Conservation (phyloP, 2,888 invertebrate species). For the Hypselothyrea guttata region DNA sequence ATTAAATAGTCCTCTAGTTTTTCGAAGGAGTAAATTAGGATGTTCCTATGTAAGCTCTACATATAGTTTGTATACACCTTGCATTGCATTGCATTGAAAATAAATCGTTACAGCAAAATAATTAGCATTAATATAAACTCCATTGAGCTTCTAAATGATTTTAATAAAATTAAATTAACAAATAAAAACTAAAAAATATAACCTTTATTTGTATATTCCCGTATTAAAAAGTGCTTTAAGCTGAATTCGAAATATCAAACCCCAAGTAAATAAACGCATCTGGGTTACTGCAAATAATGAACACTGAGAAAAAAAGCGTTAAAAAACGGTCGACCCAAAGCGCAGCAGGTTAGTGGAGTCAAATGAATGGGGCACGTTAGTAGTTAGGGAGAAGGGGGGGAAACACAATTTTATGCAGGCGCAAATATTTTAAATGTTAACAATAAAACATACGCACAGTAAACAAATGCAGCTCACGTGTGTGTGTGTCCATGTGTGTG, state of each 20-base stretch:
- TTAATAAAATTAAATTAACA: too few species aligned
- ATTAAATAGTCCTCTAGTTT: too few species aligned
- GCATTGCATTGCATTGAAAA: too few species aligned
- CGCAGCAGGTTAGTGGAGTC: not conserved
- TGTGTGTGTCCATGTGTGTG: conserved; percentile 27
- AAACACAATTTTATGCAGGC: conserved; percentile 66
- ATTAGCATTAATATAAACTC: too few species aligned
- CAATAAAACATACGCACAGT: conserved; percentile 74
- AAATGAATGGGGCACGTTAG: not conserved
- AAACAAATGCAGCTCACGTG: conserved; percentile 54
- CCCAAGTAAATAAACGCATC: conserved; percentile 55
- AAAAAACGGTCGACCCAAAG: too few species aligned
- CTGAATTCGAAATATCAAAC: conserved; percentile 26
- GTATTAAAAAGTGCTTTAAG: conserved; percentile 28
- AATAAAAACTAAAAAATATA: too few species aligned
- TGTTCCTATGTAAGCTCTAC: too few species aligned
- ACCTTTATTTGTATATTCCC: too few species aligned
- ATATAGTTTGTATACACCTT: too few species aligned
- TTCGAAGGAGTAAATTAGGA: too few species aligned
- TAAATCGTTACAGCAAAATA: too few species aligned
- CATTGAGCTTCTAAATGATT: too few species aligned
- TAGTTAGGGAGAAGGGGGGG: conserved; percentile 4
- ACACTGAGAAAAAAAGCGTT: conserved; percentile 10
- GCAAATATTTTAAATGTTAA: conserved; percentile 77
- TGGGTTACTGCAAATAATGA: conserved; percentile 12